Evolutionary conservation across 2,797 vertebrate species (phyloP).

Genomic region (Pelodytes ibericus): DNA sequence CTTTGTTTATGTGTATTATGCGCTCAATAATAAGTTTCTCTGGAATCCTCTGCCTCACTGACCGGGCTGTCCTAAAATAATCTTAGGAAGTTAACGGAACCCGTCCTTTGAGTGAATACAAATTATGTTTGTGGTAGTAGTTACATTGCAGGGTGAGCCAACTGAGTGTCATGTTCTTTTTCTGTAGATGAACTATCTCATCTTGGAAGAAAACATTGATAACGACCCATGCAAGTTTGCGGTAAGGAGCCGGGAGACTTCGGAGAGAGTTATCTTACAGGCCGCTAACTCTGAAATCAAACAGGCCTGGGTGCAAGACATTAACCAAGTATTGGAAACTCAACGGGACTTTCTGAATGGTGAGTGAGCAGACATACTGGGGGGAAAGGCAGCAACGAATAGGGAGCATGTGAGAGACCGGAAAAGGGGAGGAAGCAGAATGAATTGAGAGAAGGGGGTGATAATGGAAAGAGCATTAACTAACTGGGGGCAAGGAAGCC

Average conservation of each 20-base stretch:
- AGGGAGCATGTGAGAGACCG: too few relatives aligned
- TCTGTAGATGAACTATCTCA: constrained; percentile 87
- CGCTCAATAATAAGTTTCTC: too few relatives aligned
- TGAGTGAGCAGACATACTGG: constrained; percentile 58
- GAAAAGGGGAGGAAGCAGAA: neutral
- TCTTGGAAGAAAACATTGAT: constrained; percentile 87
- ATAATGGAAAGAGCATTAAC: neutral
- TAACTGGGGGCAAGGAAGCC: too few relatives aligned
- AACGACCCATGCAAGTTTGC: constrained; percentile 94
- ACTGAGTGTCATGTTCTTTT: neutral
- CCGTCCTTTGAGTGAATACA: too few relatives aligned
- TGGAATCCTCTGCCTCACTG: too few relatives aligned
- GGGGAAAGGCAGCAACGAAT: neutral
- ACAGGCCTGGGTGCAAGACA: constrained; percentile 91
- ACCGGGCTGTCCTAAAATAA: too few relatives aligned
- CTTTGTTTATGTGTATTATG: too few relatives aligned
- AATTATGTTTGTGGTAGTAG: too few relatives aligned
- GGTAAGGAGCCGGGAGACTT: constrained; percentile 84
- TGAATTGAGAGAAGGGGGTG: too few relatives aligned
- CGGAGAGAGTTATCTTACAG: constrained; percentile 89
- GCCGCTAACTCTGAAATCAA: constrained; percentile 93
- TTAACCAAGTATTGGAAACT: constrained; percentile 88
- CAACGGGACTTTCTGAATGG: constrained; percentile 93
- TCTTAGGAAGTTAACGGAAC: too few relatives aligned
- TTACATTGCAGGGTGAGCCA: too few relatives aligned